Base-by-base conservation (phyloP, 2,888 invertebrate genomes). In the Eurois occulta region DNA sequence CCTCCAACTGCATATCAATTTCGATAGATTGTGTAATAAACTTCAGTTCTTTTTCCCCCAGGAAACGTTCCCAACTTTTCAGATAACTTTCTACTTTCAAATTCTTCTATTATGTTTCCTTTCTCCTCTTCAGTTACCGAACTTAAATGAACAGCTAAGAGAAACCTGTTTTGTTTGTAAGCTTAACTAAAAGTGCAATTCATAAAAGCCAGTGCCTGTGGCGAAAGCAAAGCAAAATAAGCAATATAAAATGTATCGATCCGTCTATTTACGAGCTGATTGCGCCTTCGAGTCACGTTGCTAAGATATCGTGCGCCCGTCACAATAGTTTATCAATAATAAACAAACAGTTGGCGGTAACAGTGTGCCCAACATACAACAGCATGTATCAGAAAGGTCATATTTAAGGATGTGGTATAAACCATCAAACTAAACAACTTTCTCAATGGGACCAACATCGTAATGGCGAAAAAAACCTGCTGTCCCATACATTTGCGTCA, bases 251-350 rank as follows among this genome's bases (percentile, higher is more conserved):
- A 66, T 48, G 68, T 88, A 88, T 86, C 86, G 86, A 86, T 83
- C 80, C 73, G 43, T 75, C 69, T 86, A 88, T 78, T 88, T 83
- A 77, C 88, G 88, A 81, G 74, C 77, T 73, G 77, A 88, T 80
- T 83, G 78, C 70, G 75, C 69, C 65, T 86, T 86, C 77, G 35
- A 74, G 67, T 74, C 76, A 72, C 74, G 78, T 78, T 86, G 84
- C 75, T 77, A 77, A 75, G 84, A 78, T 76, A 88, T 78, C 55
- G 78, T 35, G 72, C 65, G 62, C 55, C 75, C 71, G 72, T 79
- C 74, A 77, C 76, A 75, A 86, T 83, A 79, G 80, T 86, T 78
- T 80, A 78, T 87, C 81, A 83, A 78, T 78, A 88, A 86, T 79
- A 85, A 87, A 87, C 69, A 81, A 85, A 74, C 68, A 46, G 32